Conservation (phyloP, 2,888 invertebrate species). For the Pasiphila rectangulata region DNA sequence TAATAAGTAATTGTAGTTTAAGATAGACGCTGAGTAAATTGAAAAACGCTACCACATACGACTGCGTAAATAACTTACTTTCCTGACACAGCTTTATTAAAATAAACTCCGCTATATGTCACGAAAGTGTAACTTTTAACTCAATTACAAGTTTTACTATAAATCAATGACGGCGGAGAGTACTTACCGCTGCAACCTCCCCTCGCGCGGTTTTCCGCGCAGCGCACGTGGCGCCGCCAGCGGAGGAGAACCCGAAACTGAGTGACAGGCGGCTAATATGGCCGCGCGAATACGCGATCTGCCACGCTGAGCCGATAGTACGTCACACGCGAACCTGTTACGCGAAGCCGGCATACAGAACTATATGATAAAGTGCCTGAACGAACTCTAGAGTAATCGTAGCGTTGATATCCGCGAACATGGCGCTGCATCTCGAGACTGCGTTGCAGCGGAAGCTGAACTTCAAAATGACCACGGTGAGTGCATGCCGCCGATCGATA, state of each 20-base stretch:
- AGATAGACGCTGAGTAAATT: no score
- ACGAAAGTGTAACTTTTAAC: constrained; percentile 63
- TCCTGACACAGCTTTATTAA: constrained; percentile 18
- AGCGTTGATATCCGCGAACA: constrained; percentile 45
- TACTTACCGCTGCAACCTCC: constrained; percentile 36
- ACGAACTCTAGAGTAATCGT: constrained; percentile 46
- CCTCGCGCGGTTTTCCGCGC: constrained; percentile 60
- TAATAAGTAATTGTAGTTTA: no score
- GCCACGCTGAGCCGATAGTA: constrained; percentile 66
- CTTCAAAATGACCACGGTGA: constrained; percentile 80
- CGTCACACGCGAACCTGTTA: constrained; percentile 68
- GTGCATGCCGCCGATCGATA: constrained; percentile 76
- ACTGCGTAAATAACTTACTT: constrained; percentile 7
- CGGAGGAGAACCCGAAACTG: constrained; percentile 52
- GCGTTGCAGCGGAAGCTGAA: constrained; percentile 77
- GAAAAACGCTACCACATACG: no score
- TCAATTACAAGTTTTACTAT: constrained; percentile 73
- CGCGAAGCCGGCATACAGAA: constrained; percentile 57
- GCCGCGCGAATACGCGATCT: constrained; percentile 76
- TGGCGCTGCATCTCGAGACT: constrained; percentile 77
- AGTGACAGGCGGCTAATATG: constrained; percentile 77
- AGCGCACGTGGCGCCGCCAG: constrained; percentile 67
- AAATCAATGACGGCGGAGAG: constrained; percentile 59
- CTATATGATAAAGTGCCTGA: constrained; percentile 67
- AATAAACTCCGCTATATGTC: constrained; percentile 39